Base-by-base conservation (phyloP, 2,113 vertebrate species). In the Lepisosteus oculatus region DNA sequence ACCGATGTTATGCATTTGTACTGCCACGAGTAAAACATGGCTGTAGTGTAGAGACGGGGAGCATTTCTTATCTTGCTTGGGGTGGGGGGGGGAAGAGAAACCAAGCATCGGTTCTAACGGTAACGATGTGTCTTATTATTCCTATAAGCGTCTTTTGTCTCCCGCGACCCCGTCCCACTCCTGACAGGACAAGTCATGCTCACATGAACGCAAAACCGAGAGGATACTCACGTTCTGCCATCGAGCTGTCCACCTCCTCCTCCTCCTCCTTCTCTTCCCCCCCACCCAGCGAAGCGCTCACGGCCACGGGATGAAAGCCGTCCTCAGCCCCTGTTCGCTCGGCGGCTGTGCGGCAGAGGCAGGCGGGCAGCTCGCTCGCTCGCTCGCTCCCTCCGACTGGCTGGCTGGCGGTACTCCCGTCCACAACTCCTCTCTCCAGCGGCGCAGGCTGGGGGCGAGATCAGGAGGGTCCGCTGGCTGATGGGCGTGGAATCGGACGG, bases 181-280 rank as follows among this genome's bases (percentile, higher is more conserved):
- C 0, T 41, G 7, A 6, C 6, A 29, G 17, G 17, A 13, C 15
- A 51, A 44, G 51, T 3, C 15, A 70, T 14, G 11, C 11, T 45
- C 12, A 47, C 42, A 56, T 67, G 7, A 9, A 62, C 5, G 75
- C 65, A 56, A 54, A 57, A 41, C 3, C n/a, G 59, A 68, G 13
- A 47, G 63, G 47, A 74, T 83, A 90, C 90, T 92, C 78, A 92
- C 90, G 77, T 78, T 78, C 68, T 84, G 72, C 77, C 59, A 76
- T 3, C 63, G 84, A 85, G 83, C 74, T 82, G 77, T 86, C 80
- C 77, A 62, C 72, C 69, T 44, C 66, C 6, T 69, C 72, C 76
- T 77, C 72, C 79, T 74, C 68, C 47, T 29, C 17, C 17, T 29
- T 29, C 17, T 29, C 69, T 44, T 67, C 6, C 69, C 72, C 76